A percentile compares a stretch with the other conserved stretches of the same genome.
Evolutionary conservation across 2,113 vertebrate species (phyloP).

Genomic region (Dermatemys mawii): DNA sequence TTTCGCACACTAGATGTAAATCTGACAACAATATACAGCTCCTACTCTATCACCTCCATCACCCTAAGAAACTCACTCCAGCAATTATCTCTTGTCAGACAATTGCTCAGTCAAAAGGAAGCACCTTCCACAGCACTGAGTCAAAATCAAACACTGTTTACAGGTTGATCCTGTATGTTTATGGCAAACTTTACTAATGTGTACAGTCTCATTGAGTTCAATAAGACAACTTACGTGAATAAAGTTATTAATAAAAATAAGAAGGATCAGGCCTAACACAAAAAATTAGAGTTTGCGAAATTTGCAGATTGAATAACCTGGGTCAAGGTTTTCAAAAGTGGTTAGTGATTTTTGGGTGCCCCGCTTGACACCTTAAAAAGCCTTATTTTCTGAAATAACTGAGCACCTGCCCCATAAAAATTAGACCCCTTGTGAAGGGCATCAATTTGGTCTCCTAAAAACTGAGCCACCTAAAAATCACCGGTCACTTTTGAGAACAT

Average conservation of each 20-base stretch:
- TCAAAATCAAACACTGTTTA: background rate
- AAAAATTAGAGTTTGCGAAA: background rate
- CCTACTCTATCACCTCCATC: background rate
- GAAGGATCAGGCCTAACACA: background rate
- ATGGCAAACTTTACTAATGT: background rate
- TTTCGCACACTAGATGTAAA: background rate
- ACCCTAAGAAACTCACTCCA: background rate
- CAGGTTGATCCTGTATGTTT: background rate
- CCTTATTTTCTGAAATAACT: background rate
- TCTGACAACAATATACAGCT: background rate
- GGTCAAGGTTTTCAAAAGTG: background rate
- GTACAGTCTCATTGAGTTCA: background rate
- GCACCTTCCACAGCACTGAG: background rate
- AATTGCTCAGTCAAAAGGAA: background rate
- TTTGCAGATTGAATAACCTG: background rate
- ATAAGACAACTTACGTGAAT: background rate
- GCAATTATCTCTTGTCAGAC: background rate
- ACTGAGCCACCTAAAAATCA: background rate
- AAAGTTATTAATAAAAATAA: background rate
- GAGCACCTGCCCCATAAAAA: background rate
- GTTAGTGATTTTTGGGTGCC: background rate
- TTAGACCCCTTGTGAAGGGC: background rate
- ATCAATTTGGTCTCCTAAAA: background rate
- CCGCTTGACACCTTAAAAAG: accelerated
- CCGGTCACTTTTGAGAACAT: background rate